Base-by-base conservation (phyloP, 2,797 vertebrate genomes). In the Cygnus olor region DNA sequence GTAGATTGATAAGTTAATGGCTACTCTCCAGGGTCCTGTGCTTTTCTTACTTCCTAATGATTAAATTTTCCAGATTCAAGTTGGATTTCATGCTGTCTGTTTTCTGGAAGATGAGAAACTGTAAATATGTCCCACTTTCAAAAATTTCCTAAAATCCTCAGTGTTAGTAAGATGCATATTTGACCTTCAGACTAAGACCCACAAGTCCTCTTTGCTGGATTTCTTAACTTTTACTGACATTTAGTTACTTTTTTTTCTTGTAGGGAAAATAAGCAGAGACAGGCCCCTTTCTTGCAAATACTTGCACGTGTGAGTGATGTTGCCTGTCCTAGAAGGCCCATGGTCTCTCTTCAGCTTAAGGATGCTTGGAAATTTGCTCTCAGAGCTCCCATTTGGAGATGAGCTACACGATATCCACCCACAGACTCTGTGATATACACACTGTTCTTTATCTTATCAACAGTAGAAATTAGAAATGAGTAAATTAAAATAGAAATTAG, bases 341-440 rank as follows among this genome's bases (percentile, higher is more conserved):
- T 0, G 8, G 21, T 19, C 30, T 47, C 42, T 76, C n/a, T 22
- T 14, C 14, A 53, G 36, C 30, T 2, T 3, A 10, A 44, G 28
- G 19, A 25, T 47, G 18, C 34, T 53, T 77, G 64, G 0, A n/a
- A 28, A 25, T 61, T 80, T 72, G 21, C 51, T 54, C 38, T 57
- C n/a, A 11, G 45, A 65, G 34, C 20, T n/a, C 4, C 66, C 21
- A 0, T 56, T 74, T 65, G 32, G 74, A 65, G 72, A 36, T 27
- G 15, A 9, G 5, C 17, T 19, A 1, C 10, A 0, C 3, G 53
- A 32, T 14, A 38, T 9, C 27, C 30, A 24, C 17, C 36, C 49
- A 11, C 24, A 57, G 82, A 27, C 30, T 57, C 40, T 11, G 6
- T 30, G 47, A 61, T 0, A 2, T 42, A 27, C 44, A 42, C 57